Conservation (phyloP, 2,888 invertebrate genomes). For the Leptopterna dolabrata region DNA sequence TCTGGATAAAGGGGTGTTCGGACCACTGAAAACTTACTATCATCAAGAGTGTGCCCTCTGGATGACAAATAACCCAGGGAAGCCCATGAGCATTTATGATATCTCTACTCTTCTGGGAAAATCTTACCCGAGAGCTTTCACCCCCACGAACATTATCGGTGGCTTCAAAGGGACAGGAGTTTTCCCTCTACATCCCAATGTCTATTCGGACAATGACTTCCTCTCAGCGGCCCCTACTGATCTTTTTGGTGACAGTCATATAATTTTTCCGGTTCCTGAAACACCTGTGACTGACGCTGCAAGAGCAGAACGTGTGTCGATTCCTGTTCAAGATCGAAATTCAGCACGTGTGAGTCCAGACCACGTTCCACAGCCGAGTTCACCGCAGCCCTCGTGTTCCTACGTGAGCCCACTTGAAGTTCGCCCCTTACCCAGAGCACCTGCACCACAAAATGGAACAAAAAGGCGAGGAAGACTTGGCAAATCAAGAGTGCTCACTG, state of each 20-base stretch:
- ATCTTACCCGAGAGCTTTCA: slow-evolving; percentile 63
- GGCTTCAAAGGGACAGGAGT: slow-evolving; percentile 63
- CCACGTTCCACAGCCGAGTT: slow-evolving; percentile 12
- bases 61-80: slow-evolving; percentile 64
- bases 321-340: slow-evolving; percentile 2
- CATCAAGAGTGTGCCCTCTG: slow-evolving; percentile 63
- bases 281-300: neutral
- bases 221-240: slow-evolving; percentile 37
- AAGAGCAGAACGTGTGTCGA: neutral
- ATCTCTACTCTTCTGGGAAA: slow-evolving; percentile 62
- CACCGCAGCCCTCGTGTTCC: slow-evolving; percentile 15
- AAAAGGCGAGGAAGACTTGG: slow-evolving; percentile 39
- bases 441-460: slow-evolving; percentile 22
- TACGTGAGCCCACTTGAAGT: slow-evolving; percentile 39
- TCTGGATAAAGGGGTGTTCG: slow-evolving; percentile 64
- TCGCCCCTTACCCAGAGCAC: slow-evolving; percentile 44
- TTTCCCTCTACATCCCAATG: slow-evolving; percentile 52
- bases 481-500: slow-evolving; percentile 35
- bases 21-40: slow-evolving; percentile 65
- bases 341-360: slow-evolving; percentile 23
- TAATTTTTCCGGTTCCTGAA: neutral
- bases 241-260: slow-evolving; percentile 15
- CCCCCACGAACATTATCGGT: slow-evolving; percentile 62
- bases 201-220: slow-evolving; percentile 20
- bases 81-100: slow-evolving; percentile 65